Base-by-base conservation (phyloP, 1,140 invertebrate genomes). In the Cyclargus thomasi region DNA sequence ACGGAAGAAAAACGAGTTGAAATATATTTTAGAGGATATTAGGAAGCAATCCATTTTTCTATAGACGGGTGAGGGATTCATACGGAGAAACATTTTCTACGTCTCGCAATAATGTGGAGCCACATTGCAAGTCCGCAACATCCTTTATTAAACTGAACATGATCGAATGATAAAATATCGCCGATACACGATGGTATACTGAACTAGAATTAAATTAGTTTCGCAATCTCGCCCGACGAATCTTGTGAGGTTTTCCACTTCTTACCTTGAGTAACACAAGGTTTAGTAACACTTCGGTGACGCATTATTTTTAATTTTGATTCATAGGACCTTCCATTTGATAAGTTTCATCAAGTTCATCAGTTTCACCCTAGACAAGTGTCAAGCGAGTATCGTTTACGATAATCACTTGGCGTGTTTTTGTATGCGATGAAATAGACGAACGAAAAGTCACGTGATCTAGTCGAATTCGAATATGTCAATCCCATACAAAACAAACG, bases 61-160 rank as follows among this genome's bases (percentile, higher is more conserved):
- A 59, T 59, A 18, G 55, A 59, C 55, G 55, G 55, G 55, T 59
- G 55, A 59, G 55, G 55, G 55, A 59, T 59, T 59, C 55, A 59
- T 20, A 59, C 55, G 18, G 55, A 59, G 55, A 59, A 59, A 59
- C 55, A 59, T 59, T 59, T 59, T 59, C 55, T 59, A 20, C 55
- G 20, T 59, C 20, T 59, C 55, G 55, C 55, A 59, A 59, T 59
- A 59, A 20, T 59, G 18, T 59, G 55, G 55, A 20, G 55, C 55
- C 55, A 59, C 55, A 20, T 59, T 59, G 55, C 55, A 22, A 59
- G 55, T 59, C 55, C 55, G 55, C 55, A 59, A 59, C 55, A 59
- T 59, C 20, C 55, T 59, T 59, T 59, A 59, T 59, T 59, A 59
- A 59, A 59, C 55, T 59, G 55, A 59, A 59, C 55, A 20, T 59